Percentiles rank a stretch among this genome's conserved stretches.
Evolutionary conservation across 64 coral and sea anemone genomes (phyloP).

Genomic region (Anthopleura sola): DNA sequence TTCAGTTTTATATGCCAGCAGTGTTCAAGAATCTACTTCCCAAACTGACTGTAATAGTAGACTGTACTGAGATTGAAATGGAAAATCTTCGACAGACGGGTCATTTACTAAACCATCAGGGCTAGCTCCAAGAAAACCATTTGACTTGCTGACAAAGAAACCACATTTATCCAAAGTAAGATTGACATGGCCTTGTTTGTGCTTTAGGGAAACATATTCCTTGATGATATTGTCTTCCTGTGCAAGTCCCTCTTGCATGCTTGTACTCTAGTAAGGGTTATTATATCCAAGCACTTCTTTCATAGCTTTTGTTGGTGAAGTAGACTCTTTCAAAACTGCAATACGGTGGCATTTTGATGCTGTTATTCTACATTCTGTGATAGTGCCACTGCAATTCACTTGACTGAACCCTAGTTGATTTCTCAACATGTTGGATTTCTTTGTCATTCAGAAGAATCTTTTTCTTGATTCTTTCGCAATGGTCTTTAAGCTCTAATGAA

Average conservation of each 20-base stretch:
- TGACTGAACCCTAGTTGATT: constrained; percentile 35
- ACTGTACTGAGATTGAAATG: constrained; percentile 47
- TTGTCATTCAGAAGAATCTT: background rate
- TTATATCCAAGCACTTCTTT: constrained; percentile 49
- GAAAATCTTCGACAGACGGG: constrained; percentile 30
- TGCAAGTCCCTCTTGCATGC: constrained; percentile 35
- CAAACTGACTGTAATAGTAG: constrained; percentile 45
- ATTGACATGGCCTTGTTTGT: constrained; percentile 28
- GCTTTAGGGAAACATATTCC: constrained; percentile 20
- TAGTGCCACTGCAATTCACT: constrained; percentile 30
- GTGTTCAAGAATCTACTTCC: constrained; percentile 48
- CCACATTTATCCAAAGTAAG: constrained; percentile 50
- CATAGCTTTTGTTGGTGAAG: constrained; percentile 38
- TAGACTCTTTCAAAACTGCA: constrained; percentile 29
- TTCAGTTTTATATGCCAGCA: constrained; percentile 30
- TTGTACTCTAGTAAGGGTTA: constrained; percentile 23
- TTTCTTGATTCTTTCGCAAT: too few relatives aligned
- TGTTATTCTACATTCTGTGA: constrained; percentile 54
- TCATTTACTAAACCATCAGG: constrained; percentile 56
- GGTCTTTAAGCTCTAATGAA: too few relatives aligned
- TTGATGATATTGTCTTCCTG: constrained; percentile 33
- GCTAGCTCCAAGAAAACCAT: constrained; percentile 48
- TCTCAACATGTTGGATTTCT: background rate
- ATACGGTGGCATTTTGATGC: constrained; percentile 48
- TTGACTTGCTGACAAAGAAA: constrained; percentile 35